Evolutionary conservation across 2,113 vertebrate genomes (phyloP).

Genomic region (Trinectes maculatus): DNA sequence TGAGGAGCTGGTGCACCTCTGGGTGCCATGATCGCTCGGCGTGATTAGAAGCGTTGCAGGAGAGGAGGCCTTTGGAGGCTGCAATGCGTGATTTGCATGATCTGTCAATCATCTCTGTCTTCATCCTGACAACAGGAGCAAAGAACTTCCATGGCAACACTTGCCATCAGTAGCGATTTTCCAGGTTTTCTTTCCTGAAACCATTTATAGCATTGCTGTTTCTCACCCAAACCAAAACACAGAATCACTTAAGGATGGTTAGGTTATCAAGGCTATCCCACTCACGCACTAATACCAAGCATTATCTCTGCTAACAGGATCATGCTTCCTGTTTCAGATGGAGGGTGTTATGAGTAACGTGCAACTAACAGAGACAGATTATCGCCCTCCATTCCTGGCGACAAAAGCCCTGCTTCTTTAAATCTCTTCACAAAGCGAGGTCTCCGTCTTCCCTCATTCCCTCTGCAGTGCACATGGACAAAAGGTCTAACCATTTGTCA

Average conservation of each 20-base stretch:
- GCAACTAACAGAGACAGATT: conserved; percentile 57
- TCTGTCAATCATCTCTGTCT: conserved; percentile 69
- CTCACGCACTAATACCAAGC: conserved; percentile 38
- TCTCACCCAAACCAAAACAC: conserved; percentile 43
- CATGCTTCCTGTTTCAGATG: conserved; percentile 57
- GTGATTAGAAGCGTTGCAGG: conserved; percentile 65
- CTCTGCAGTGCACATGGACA: conserved; percentile 25
- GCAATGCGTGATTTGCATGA: conserved; percentile 70
- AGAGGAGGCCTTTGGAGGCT: conserved; percentile 50
- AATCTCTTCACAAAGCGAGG: conserved; percentile 53
- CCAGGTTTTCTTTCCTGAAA: conserved; percentile 16
- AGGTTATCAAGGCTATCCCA: conserved; percentile 28
- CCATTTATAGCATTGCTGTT: conserved; percentile 2
- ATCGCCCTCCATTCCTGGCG: conserved; percentile 43
- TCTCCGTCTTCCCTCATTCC: conserved; percentile 40
- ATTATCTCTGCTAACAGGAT: conserved; percentile 71
- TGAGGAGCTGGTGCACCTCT: conserved; percentile 64
- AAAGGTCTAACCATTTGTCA: conserved; percentile 60
- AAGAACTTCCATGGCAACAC: conserved; percentile 49
- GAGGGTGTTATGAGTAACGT: conserved; percentile 62
- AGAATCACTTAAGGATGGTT: conserved; percentile 26
- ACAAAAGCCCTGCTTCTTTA: conserved; percentile 57
- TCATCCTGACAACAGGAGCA: conserved; percentile 48
- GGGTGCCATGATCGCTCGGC: conserved; percentile 54
- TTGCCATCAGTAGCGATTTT: conserved; percentile 11